Evolutionary conservation across 2,113 vertebrate species (phyloP), one percentile per base, ranked within the genome.

Genomic region (Cavia porcellus): DNA sequence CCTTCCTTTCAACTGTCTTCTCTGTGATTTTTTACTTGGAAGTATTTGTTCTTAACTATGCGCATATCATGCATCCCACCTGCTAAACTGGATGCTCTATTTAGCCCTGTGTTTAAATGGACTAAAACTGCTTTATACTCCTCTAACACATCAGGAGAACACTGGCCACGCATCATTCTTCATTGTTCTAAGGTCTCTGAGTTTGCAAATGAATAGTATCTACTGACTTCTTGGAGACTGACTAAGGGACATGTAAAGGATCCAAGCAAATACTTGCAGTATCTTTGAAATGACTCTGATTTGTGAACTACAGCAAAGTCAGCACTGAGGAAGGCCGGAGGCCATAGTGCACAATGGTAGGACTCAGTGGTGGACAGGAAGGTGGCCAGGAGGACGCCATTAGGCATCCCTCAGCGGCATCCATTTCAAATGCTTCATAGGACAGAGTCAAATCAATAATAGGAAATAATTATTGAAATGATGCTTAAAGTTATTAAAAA

Each of bases 281-380:
- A 57, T 81, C 81, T 88, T 72, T 30, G 24, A n/a, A 62, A 86
- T 86, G 86, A 86, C 77, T 94, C 84, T 93, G 89, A 75, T 92
- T 89, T 91, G 72, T 94, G 83, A 83, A 82, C 42, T 62, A 28
- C 28, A 79, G 25, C 13, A 77, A 94, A 79, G 70, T 92, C 11
- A 95, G 28, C 20, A 42, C 38, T 86, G 84, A 82, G 17, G 9
- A 47, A 82, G 72, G 79, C 19, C 10, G 1, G 25, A 94, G n/a
- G 14, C 57, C 62, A 32, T 42, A 25, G 28, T 0, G 50, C 45
- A 79, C 47, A 35, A 74, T 28, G 79, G 20, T 79, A 93, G 38
- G 64, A 24, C 30, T 74, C 72, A 32, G 15, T 30, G 62, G 30
- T 52, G 13, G 45, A 32, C 13, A 75, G 9, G 45, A 84, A 2